phyloP scores from a whole-genome alignment of 1,140 invertebrate genomes.

The Temnothorax curvispinosus region DNA sequence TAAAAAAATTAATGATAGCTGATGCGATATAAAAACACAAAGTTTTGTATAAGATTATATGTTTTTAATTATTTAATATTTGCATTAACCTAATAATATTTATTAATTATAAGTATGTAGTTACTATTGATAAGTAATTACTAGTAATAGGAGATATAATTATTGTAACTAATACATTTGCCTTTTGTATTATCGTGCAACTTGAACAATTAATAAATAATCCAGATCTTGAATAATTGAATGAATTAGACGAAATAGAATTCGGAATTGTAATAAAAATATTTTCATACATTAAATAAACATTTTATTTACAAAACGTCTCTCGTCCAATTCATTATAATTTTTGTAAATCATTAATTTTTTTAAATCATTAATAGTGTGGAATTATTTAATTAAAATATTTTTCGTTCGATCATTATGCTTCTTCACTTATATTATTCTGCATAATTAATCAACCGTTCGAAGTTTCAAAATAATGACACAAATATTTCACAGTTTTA shows the following conservation, averaged over 20 bases:
- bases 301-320: neutral
- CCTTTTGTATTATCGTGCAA: neutral
- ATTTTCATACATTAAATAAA: neutral
- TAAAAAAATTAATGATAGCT: neutral
- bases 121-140: neutral
- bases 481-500: neutral
- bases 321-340: neutral
- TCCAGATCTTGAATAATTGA: slow-evolving; percentile 16
- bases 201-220: slow-evolving; percentile 12
- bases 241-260: no score
- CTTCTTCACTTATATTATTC: neutral
- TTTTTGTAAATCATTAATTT: neutral
- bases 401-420: neutral
- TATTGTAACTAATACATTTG: slow-evolving; percentile 4
- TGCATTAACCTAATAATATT: neutral
- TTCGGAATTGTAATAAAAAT: neutral
- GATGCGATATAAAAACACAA: neutral
- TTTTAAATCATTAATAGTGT: neutral
- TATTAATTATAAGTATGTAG: neutral
- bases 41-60: neutral
- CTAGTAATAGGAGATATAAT: neutral
- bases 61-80: neutral
- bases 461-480: neutral
- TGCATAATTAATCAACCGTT: neutral
- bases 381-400: neutral